phyloP scores from a whole-genome alignment of 2,113 vertebrate species.

The Rynchops niger region DNA sequence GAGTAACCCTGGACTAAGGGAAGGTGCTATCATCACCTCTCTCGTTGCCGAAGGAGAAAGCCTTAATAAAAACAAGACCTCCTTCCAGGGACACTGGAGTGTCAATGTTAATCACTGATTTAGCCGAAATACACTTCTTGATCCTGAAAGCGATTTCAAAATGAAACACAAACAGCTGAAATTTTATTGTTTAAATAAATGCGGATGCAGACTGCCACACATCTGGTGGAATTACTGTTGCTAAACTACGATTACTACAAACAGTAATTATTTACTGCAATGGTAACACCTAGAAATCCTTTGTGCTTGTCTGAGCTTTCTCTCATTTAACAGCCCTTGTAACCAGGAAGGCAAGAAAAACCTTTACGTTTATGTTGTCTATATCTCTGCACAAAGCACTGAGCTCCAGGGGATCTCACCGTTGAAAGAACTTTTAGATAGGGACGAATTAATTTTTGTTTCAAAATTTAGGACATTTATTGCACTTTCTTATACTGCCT shows the following conservation, averaged over 20 bases:
- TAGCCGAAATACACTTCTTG: not conserved
- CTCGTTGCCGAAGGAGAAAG: not conserved
- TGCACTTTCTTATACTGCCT: not conserved
- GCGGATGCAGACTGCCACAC: not conserved
- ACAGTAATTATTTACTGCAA: not conserved
- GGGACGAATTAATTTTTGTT: not conserved
- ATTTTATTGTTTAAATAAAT: not conserved
- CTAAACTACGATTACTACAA: not conserved
- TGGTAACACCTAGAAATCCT: not conserved
- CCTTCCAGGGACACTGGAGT: not conserved
- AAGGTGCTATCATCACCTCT: not conserved
- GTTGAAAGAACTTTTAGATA: not conserved
- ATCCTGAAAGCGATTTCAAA: not conserved
- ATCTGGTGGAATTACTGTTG: not conserved
- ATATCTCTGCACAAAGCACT: not conserved
- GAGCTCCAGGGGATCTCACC: not conserved
- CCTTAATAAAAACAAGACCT: conserved; percentile 26
- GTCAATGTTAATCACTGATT: not conserved
- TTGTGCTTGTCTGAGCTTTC: not conserved
- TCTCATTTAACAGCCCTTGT: not conserved
- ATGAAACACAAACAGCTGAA: not conserved
- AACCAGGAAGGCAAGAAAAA: not conserved
- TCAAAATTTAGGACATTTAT: not conserved
- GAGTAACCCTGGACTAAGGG: not conserved
- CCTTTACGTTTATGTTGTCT: fast-evolving